Conservation (phyloP, 2,888 invertebrate genomes). For the Bellardia pandia region DNA sequence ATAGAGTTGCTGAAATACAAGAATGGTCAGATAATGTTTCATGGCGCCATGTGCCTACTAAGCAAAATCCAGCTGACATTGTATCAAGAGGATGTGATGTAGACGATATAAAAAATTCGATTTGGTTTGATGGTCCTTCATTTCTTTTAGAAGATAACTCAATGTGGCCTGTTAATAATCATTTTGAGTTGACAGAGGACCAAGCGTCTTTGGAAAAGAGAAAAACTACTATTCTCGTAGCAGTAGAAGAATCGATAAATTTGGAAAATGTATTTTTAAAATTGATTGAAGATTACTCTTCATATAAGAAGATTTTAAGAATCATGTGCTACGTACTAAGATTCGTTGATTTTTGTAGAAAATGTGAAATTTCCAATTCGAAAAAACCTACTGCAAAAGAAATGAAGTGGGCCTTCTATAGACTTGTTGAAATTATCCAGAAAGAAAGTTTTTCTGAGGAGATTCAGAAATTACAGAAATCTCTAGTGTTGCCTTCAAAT, state of each 20-base stretch:
- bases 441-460: background rate
- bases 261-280: background rate
- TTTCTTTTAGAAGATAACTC: too few species aligned
- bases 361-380: background rate
- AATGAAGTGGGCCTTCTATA: background rate
- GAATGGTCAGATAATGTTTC: background rate
- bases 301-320: background rate
- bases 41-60: conserved; percentile 21
- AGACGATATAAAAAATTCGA: background rate
- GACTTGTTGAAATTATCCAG: background rate
- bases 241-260: background rate
- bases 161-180: conserved; percentile 2
- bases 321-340: background rate
- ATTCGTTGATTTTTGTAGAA: background rate
- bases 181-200: background rate
- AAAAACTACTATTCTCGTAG: background rate
- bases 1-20: conserved; percentile 50
- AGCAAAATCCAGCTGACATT: conserved; percentile 9
- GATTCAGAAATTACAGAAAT: conserved; percentile 4
- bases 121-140: background rate
- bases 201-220: background rate
- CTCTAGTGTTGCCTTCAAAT: conserved; percentile 7
- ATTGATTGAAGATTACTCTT: background rate
- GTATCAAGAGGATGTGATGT: conserved; percentile 15
- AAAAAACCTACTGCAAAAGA: background rate